Conservation (phyloP, 2,797 vertebrate species). For the Chelon labrosus region DNA sequence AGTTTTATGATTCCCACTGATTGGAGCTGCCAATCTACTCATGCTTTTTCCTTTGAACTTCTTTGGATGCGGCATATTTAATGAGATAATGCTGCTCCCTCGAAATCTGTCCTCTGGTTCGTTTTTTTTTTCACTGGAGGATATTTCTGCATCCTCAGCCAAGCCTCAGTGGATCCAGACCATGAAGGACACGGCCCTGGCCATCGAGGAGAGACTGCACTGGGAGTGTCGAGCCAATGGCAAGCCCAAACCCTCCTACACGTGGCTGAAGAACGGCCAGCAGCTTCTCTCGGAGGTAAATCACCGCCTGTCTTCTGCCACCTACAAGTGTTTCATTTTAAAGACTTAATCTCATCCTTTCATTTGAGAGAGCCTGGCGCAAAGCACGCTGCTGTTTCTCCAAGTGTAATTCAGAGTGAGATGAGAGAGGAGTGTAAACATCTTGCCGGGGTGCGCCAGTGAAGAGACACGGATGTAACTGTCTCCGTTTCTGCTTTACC, state of each 20-base stretch:
- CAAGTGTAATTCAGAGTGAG: conserved; percentile 54
- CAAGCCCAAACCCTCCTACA: conserved; percentile 94
- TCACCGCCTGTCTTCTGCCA: conserved; percentile 47
- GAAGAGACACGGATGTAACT: conserved; percentile 74
- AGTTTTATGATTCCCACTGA: conserved; percentile 28
- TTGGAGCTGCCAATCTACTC: conserved; percentile 46
- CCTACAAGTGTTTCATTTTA: conserved; percentile 63
- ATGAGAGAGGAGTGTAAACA: conserved; percentile 70
- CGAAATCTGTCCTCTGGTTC: conserved; percentile 41
- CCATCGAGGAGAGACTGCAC: conserved; percentile 90
- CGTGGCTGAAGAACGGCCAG: conserved; percentile 94
- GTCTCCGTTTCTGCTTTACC: conserved; percentile 66
- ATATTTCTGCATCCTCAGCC: conserved; percentile 82
- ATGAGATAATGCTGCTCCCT: conserved; percentile 43
- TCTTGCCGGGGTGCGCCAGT: conserved; percentile 63
- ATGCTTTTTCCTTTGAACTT: conserved; percentile 51
- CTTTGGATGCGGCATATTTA: conserved; percentile 50
- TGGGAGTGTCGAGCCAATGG: conserved; percentile 95
- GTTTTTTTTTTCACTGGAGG: conserved; percentile 52
- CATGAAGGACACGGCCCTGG: conserved; percentile 88
- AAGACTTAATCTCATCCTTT: conserved; percentile 67
- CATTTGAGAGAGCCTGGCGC: conserved; percentile 42
- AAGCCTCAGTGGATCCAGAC: conserved; percentile 95
- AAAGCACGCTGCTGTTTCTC: conserved; percentile 57
- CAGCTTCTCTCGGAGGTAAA: conserved; percentile 89